Percentiles rank a stretch among this genome's conserved stretches.
phyloP scores from a whole-genome alignment of 2,797 vertebrate genomes.

The Notamacropus eugenii region DNA sequence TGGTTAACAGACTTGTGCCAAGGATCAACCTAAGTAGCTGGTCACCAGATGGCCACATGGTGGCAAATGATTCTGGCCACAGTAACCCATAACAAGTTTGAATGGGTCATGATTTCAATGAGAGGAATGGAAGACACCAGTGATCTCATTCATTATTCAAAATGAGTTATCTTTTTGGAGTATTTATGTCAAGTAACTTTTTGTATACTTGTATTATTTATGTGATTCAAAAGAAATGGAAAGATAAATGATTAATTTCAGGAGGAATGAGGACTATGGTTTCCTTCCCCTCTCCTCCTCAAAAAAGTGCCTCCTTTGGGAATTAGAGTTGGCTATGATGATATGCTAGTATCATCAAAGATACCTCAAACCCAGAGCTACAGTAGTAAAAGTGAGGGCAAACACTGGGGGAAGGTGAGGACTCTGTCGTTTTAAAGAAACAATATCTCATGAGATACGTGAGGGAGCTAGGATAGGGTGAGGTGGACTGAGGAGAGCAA shows the following conservation, averaged over 20 bases:
- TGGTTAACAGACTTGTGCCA: background rate
- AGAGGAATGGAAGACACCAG: background rate
- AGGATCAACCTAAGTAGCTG: background rate
- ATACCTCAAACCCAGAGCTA: background rate
- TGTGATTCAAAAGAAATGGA: constrained; percentile 37
- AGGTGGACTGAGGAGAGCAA: background rate
- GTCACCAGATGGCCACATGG: background rate
- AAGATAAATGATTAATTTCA: constrained; percentile 2
- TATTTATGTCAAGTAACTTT: constrained; percentile 1
- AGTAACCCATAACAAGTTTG: background rate
- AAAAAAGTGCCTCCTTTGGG: constrained; percentile 9
- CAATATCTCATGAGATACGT: background rate
- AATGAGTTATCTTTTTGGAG: constrained; percentile 5
- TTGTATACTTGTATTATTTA: constrained; percentile 13
- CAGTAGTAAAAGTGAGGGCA: background rate
- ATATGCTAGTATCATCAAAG: background rate
- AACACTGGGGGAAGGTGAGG: background rate
- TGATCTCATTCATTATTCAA: background rate
- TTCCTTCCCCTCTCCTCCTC: background rate
- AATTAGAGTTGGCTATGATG: constrained; percentile 8
- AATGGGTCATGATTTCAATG: background rate
- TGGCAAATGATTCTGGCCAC: background rate
- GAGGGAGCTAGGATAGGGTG: background rate
- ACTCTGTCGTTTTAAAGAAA: constrained; percentile 47
- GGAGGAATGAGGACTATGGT: background rate